Base-by-base conservation (phyloP, 2,888 invertebrate genomes). In the Synanthedon tipuliformis region DNA sequence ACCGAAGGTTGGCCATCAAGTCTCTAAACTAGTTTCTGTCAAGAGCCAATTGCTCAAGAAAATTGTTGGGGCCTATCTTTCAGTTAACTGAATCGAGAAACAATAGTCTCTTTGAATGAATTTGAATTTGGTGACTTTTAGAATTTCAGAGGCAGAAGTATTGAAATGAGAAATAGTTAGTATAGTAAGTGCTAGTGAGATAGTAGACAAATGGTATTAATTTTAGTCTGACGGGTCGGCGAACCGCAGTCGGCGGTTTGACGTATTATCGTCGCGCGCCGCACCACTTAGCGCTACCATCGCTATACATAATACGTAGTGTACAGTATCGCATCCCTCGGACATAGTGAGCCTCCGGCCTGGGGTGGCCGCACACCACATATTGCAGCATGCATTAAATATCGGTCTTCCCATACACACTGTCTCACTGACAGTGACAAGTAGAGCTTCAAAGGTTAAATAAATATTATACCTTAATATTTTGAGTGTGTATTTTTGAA, bases 241-340 rank as follows among this genome's bases (percentile, higher is more conserved):
- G 64, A 61, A 69, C 76, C 73, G 66, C 75, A 72, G 70, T 58
- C 69, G 64, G 75, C 65, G 76, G 76, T 79, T 78, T 79, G 79
- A 78, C 78, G 72, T 77, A 78, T 78, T 77, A 78, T 72, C 73
- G 69, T 72, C 72, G 73, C 69, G 13, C 66, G 45, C 66, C 69
- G 63, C 65, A 68, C 69, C 78, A 74, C 75, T 76, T 77, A 76
- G 71, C 59, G 61, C 58, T 65, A 70, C 64, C 65, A 61, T 57
- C 53, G 57, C 45, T 45, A 8, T 45, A 45, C 12, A 1, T 10
- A 41, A 3, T 41, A 41, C 7, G 7, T 27, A 27, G 27, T 10
- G 2, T 34, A 10, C 3, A 3, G 34, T 34, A 34, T 10, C 3
- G 34, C 10, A 59, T 56, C 59, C 56, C 59, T 62, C 58, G 16